Base-by-base conservation (phyloP, 2,888 invertebrate species). In the Dasypogon diadema region DNA sequence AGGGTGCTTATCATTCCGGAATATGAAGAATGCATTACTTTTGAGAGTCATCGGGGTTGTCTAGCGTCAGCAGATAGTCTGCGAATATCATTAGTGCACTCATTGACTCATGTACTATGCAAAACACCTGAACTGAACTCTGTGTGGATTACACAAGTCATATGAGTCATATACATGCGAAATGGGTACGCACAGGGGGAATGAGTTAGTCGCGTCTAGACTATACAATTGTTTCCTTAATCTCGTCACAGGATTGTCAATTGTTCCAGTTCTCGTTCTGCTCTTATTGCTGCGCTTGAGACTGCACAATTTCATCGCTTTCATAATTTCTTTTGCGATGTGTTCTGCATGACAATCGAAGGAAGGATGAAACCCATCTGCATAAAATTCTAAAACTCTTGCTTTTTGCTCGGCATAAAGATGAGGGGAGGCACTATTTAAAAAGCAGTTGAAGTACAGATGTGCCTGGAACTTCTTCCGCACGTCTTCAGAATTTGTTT, bases 211-310 rank as follows among this genome's bases (percentile, higher is more conserved):
- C 21, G 4, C 18, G 51, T 51, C 51, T 51, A 51, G 51, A 51
- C 51, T 51, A 12, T n/a, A 18, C 8, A 51, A 51, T 51, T 51
- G 51, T n/a, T 51, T 51, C 51, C 51, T 51, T 51, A 51, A 51
- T 51, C 16, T 18, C 51, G 4, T 42, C 42, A 16, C 51, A 21
- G 12, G 51, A 21, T 2, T 14, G 51, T 51, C 51, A 16, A 51
- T 51, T 51, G 51, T 51, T 5, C 14, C 51, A 8, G 18, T 21
- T 21, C 51, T 16, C 6, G 21, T 18, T 21, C 14, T 5, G 51
- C 18, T 12, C 30, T 30, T 30, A 30, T 30, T 30, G n/a, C 8
- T 42, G 42, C n/a, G 3, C 42, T 42, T 42, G 42, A 42, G 42
- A 51, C 51, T 6, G 51, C 51, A 16, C 18, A 16, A 16, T 51